Evolutionary conservation across 2,888 invertebrate species (phyloP).

Genomic region (Rhagonycha fulva): DNA sequence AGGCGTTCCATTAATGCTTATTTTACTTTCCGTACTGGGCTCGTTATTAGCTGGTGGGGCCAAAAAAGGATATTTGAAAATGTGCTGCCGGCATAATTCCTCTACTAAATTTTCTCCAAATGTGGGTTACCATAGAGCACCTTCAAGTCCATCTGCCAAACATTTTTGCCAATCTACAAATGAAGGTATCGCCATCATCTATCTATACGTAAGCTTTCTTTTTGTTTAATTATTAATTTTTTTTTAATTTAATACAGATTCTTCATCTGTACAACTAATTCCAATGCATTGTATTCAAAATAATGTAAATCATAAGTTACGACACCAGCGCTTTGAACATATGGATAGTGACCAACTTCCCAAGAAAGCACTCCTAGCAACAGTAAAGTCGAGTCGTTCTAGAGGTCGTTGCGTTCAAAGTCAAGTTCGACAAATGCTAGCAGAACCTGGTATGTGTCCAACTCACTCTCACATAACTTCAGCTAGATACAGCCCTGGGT

Average conservation of each 20-base stretch:
- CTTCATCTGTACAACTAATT: constrained; percentile 47
- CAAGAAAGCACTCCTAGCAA: constrained; percentile 51
- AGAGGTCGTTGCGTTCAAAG: constrained; percentile 50
- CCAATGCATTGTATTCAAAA: constrained; percentile 45
- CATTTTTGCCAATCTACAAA: constrained; percentile 52
- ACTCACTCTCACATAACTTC: constrained; percentile 46
- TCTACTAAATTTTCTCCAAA: constrained; percentile 36
- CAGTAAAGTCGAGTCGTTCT: constrained; percentile 50
- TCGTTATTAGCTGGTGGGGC: constrained; percentile 79
- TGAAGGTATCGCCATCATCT: constrained; percentile 37
- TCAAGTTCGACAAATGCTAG: constrained; percentile 52
- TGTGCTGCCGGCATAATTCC: constrained; percentile 51
- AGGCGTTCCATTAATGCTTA: constrained; percentile 85
- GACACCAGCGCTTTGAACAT: constrained; percentile 30
- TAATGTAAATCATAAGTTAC: constrained; percentile 38
- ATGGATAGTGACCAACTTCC: constrained; percentile 46
- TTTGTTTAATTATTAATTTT: not conserved
- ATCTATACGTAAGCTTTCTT: too few species aligned
- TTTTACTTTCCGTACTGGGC: constrained; percentile 84
- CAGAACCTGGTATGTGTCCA: constrained; percentile 57
- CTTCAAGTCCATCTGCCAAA: constrained; percentile 58
- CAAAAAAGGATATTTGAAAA: constrained; percentile 65
- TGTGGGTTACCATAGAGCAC: constrained; percentile 60
- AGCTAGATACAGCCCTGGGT: constrained; percentile 44
- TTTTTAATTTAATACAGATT: constrained; percentile 38